These are phyloP conservation scores for Scaptomyza graminum DNA, from an alignment of 1,140 invertebrate species.

Conservation along the genomic window DNA sequence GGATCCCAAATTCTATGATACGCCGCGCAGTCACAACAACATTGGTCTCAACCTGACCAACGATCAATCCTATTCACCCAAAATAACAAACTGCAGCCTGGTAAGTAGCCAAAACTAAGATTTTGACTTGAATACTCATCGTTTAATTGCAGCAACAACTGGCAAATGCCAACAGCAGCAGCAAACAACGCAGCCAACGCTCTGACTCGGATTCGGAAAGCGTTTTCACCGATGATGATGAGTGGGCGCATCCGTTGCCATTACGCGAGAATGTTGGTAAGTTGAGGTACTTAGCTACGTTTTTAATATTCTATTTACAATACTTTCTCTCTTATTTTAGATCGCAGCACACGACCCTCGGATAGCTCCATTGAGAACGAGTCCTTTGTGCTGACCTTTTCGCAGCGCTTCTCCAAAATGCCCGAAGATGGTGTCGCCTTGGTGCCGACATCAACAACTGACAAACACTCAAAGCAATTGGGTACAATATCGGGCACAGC, in stretches of 20 bases:
- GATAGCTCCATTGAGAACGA: slow-evolving; percentile 86
- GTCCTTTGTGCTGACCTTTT: slow-evolving; percentile 86
- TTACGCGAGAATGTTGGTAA: slow-evolving; percentile 79
- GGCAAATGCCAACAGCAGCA: slow-evolving; percentile 56
- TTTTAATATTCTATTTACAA: neutral
- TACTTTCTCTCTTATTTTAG: slow-evolving; percentile 22
- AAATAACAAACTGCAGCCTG: slow-evolving; percentile 79
- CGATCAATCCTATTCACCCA: slow-evolving; percentile 82
- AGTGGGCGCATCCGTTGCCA: slow-evolving; percentile 84
- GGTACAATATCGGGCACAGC: slow-evolving; percentile 16
- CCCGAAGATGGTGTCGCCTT: slow-evolving; percentile 76
- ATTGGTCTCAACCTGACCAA: slow-evolving; percentile 83
- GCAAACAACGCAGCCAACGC: slow-evolving; percentile 67
- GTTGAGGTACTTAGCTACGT: neutral
- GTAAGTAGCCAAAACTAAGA: slow-evolving; percentile 23
- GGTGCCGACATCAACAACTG: slow-evolving; percentile 1
- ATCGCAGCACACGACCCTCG: slow-evolving; percentile 84
- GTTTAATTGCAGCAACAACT: slow-evolving; percentile 54
- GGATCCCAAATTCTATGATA: slow-evolving; percentile 85
- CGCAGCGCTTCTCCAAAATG: slow-evolving; percentile 86
- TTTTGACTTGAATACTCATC: neutral
- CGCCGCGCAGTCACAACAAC: slow-evolving; percentile 84
- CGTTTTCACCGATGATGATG: slow-evolving; percentile 86
- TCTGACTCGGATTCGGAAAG: slow-evolving; percentile 86
- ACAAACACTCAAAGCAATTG: slow-evolving; percentile 30